Conservation (phyloP, 2,888 invertebrate genomes). For the Dasypolia templi region DNA sequence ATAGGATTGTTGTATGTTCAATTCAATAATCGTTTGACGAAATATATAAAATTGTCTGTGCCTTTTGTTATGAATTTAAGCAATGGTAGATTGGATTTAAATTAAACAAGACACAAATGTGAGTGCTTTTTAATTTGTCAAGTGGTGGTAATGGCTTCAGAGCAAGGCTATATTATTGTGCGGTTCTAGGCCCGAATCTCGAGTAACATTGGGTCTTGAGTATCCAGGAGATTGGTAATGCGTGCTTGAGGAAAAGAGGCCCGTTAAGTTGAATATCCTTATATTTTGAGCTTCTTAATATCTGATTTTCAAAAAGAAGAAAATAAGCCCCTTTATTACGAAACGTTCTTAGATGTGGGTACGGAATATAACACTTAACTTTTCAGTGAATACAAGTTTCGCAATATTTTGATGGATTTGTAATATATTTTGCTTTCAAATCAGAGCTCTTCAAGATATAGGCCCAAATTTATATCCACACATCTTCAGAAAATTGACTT, state of each 20-base stretch:
- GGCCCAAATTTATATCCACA: not conserved
- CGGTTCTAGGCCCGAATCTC: not conserved
- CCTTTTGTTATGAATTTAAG: not conserved
- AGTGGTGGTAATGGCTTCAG: not conserved
- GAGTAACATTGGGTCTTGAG: too few species aligned
- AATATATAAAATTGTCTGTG: conserved; percentile 1
- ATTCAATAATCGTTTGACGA: not conserved
- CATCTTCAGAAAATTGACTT: conserved; percentile 46
- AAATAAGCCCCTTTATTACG: not conserved
- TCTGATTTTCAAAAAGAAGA: not conserved
- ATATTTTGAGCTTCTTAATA: not conserved
- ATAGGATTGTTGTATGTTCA: not conserved
- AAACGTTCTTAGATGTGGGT: not conserved
- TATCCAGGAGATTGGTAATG: not conserved
- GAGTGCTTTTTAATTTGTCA: not conserved
- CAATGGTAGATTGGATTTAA: not conserved
- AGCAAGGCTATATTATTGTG: not conserved
- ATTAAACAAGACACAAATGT: not conserved
- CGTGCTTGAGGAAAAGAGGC: not conserved
- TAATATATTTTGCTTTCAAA: conserved; percentile 19
- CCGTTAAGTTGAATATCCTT: not conserved
- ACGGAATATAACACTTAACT: not conserved
- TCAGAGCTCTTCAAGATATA: conserved; percentile 2
- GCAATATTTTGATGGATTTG: conserved; percentile 3
- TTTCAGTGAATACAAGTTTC: not conserved